These are phyloP conservation scores for Crossaster papposus DNA, from an alignment of 53 echinoderm and acorn worm genomes.

Conservation along the genomic window DNA sequence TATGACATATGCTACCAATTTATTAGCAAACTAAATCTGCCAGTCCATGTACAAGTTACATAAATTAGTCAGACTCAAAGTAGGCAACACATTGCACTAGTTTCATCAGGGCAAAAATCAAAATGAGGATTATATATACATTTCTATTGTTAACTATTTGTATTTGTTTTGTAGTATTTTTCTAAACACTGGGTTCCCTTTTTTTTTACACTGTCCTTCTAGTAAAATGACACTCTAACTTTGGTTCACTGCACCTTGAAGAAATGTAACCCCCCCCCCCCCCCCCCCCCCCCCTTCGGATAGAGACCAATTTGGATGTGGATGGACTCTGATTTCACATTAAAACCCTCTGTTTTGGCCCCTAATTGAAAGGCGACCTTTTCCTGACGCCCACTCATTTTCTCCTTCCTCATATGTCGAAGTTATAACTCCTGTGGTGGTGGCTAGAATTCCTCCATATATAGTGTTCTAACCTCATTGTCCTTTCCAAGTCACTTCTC, in stretches of 20 bases:
- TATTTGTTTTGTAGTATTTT: too few relatives aligned
- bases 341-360: neutral
- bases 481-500: neutral
- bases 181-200: neutral
- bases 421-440: neutral
- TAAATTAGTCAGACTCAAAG: too few relatives aligned
- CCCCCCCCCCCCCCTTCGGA: neutral
- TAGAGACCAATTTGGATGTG: neutral
- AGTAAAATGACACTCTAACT: neutral
- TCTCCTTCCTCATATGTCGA: constrained; percentile 20
- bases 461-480: neutral
- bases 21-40: too few relatives aligned
- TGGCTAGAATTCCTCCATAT: constrained; percentile 2
- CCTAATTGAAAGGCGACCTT: neutral
- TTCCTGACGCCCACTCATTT: constrained; percentile 8
- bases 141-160: too few relatives aligned
- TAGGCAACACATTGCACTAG: too few relatives aligned
- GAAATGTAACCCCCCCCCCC: neutral
- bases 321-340: neutral
- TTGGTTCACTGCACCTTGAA: neutral
- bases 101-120: too few relatives aligned
- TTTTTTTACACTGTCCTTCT: neutral
- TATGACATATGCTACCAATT: too few relatives aligned
- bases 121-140: too few relatives aligned
- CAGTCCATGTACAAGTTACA: too few relatives aligned